Conservation (phyloP, 2,113 vertebrate species). For the Lamprotornis superbus region DNA sequence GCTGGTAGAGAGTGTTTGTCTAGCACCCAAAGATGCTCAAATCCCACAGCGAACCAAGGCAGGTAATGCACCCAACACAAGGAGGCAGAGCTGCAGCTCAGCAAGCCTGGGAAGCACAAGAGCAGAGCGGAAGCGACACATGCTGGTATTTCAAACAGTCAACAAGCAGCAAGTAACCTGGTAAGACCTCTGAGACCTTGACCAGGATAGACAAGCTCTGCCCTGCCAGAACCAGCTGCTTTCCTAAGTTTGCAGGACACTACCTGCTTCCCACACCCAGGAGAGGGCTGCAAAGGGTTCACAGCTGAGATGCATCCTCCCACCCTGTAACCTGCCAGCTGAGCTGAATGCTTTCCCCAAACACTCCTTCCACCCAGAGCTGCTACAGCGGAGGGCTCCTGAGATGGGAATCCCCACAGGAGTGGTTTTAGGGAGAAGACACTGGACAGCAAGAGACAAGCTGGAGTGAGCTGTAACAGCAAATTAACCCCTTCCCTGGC, state of each 20-base stretch:
- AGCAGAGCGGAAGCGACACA: slow-evolving; percentile 4
- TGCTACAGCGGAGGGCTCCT: neutral
- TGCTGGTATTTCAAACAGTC: slow-evolving; percentile 39
- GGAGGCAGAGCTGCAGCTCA: neutral
- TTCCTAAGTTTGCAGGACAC: neutral
- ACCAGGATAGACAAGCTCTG: slow-evolving; percentile 37
- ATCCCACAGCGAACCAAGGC: neutral
- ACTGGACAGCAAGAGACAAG: neutral
- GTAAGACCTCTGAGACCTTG: slow-evolving; percentile 52
- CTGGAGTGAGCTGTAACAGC: neutral
- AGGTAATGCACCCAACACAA: neutral
- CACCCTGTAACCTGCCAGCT: neutral
- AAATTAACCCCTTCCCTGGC: neutral
- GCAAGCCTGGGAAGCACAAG: neutral
- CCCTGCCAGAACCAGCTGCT: slow-evolving; percentile 41
- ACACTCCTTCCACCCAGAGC: neutral
- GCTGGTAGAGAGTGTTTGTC: neutral
- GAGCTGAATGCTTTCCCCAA: rapidly evolving
- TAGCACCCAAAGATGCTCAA: neutral
- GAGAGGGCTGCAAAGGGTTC: neutral
- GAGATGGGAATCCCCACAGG: neutral
- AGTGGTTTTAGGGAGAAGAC: neutral
- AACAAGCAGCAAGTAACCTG: slow-evolving; percentile 42
- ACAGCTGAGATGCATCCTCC: neutral
- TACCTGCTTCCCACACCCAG: neutral